Base-by-base conservation (phyloP, 2,888 invertebrate genomes). In the Lasioglossum oenotherae region DNA sequence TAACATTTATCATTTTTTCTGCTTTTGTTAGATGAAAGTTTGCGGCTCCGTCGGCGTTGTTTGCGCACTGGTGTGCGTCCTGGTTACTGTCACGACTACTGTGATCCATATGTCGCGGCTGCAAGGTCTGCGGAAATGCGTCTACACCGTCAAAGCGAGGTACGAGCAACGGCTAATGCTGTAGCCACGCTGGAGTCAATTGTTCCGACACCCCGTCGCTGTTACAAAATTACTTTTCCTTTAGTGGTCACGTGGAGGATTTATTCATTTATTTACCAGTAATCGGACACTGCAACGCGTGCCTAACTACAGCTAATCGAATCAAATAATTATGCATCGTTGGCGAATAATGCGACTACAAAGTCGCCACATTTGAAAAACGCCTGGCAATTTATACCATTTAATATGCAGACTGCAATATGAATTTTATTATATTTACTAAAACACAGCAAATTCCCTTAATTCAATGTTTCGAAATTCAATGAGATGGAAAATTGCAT, bases 41-140 rank as follows among this genome's bases (percentile, higher is more conserved):
- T 98, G 98, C 49, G 98, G 98, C 2, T 97, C 98, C 4, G 98
- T 98, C 94, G 98, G 98, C 89, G 96, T 98, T 84, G 97, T 98
- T 75, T 98, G 98, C 92, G 98, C 98, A 10, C 96, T 98, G 83
- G 97, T 98, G 0, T 98, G 98, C 94, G 98, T 98, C 44, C 96
- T 98, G 78, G 98, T 98, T 80, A 98, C 98, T 35, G 98, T 98
- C 75, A 98, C 98, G 2, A 98, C 98, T 0, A 98, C 98, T 0
- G 98, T 98, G 57, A 97, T 98, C 91, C 98, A 98, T 95, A 98
- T 98, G 98, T 96, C 93, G 95, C 97, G 98, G 86, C 95, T 98
- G 72, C 98, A 98, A 95, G 98, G 98, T 0, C 95, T 98, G 23
- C 96, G 98, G 88, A 98, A 98, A 94, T 98, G 98, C 93, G 98